Conservation (phyloP, 1,140 invertebrate species). For the Hirudo medicinalis region DNA sequence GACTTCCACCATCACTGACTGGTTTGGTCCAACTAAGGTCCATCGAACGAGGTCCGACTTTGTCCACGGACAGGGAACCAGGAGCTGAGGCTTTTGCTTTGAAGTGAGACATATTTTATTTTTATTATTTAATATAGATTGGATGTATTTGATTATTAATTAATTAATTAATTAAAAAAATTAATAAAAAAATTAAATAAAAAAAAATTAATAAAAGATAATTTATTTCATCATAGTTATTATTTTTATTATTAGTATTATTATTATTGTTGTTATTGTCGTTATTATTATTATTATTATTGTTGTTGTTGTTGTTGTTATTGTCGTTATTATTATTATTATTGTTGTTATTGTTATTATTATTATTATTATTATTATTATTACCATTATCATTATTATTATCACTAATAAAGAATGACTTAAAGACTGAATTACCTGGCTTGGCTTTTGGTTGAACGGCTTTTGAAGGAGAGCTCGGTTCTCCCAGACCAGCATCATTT, state of each 20-base stretch:
- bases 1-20: constrained; percentile 79
- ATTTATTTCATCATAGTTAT: no score
- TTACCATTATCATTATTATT: background rate
- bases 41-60: constrained; percentile 63
- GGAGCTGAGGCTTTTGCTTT: constrained; percentile 48
- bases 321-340: no score
- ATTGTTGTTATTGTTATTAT: no score
- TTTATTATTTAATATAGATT: background rate
- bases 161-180: no score
- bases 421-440: constrained; percentile 48
- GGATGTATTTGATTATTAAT: no score
- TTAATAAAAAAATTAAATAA: no score
- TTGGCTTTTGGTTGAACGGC: constrained; percentile 79
- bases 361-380: background rate
- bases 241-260: no score
- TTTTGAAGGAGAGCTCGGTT: constrained; percentile 77
- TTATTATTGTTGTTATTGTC: no score
- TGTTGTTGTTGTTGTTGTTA: no score
- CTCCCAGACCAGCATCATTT: constrained; percentile 84
- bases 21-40: constrained; percentile 78
- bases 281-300: no score
- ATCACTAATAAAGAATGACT: background rate
- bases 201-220: no score
- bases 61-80: constrained; percentile 59
- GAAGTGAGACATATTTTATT: background rate